Percentiles rank a stretch among this genome's conserved stretches.
phyloP scores from a whole-genome alignment of 2,113 vertebrate genomes.

The Microcebus tavaratra region DNA sequence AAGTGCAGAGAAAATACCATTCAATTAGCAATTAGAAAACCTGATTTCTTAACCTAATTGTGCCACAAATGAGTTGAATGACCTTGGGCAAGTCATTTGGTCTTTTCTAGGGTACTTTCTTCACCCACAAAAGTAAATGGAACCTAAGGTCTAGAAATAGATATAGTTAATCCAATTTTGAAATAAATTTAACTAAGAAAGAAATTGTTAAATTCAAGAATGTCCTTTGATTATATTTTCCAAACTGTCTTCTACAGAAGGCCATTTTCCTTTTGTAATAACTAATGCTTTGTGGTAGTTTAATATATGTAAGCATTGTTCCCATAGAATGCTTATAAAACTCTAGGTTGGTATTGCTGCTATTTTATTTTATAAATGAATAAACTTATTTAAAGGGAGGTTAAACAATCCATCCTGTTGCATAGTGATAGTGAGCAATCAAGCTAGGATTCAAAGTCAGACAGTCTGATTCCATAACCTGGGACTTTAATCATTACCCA shows the following conservation, averaged over 20 bases:
- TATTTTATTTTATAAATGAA: background rate
- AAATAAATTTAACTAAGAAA: background rate
- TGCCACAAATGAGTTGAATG: background rate
- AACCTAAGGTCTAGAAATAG: background rate
- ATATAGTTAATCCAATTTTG: background rate
- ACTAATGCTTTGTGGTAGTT: background rate
- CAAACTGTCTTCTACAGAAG: background rate
- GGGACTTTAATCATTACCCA: background rate
- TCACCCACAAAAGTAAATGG: background rate
- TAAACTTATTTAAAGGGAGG: background rate
- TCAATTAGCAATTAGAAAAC: constrained; percentile 41
- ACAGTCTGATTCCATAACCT: background rate
- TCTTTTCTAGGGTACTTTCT: background rate
- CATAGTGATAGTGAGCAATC: background rate
- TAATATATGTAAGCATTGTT: background rate
- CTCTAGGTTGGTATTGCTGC: background rate
- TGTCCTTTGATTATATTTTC: background rate
- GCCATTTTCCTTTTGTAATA: background rate
- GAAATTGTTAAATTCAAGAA: background rate
- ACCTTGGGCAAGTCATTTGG: constrained; percentile 20
- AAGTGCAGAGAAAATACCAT: constrained; percentile 30
- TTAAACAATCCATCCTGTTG: background rate
- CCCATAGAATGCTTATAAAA: background rate
- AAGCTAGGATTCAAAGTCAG: background rate
- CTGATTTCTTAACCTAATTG: constrained; percentile 10